Base-by-base conservation (phyloP, 2,113 vertebrate species). In the Edolisoma coerulescens region DNA sequence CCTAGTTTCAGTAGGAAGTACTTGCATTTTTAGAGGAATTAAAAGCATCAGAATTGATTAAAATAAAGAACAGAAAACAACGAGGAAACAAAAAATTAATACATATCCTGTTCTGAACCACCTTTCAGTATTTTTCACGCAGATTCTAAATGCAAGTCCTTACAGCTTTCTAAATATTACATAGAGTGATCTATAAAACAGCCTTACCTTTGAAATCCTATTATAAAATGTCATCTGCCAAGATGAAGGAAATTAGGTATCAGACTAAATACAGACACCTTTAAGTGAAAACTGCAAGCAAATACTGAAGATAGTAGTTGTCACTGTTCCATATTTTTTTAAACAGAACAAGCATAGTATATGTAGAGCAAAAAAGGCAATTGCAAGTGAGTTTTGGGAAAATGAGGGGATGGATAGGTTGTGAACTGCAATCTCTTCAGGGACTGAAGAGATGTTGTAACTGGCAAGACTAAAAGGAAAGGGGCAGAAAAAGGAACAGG, bases 161-260 rank as follows among this genome's bases (percentile, higher is more conserved):
- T 60, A 76, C 4, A 83, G 41, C 7, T 78, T 70, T 82, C 33
- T 87, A 89, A 71, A 42, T 73, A 61, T 42, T 80, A 81, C 8
- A 11, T 28, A 76, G 9, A 87, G 9, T 11, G 23, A 50, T 37
- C 59, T 44, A 60, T 21, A 75, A 75, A 95, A 56, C 2, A 85
- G 59, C 20, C 70, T 91, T 96, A 93, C 37, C 61, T 92, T 76
- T 90, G 24, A 64, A 89, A 73, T 89, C 53, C 84, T 87, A 91
- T 60, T 42, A 77, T 21, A 86, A 89, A 76, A 94, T 71, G 49
- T 73, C 49, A 95, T 82, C 75, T 86, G 76, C 7, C 71, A 82
- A 89, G 86, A 93, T 37, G 45, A 85, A 93, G 50, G 33, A 95
- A 93, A 87, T 80, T 24, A 39, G 11, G 0, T 27, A 79, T 89